phyloP scores from a whole-genome alignment of 1,140 invertebrate genomes.

The Asbolus verrucosus region DNA sequence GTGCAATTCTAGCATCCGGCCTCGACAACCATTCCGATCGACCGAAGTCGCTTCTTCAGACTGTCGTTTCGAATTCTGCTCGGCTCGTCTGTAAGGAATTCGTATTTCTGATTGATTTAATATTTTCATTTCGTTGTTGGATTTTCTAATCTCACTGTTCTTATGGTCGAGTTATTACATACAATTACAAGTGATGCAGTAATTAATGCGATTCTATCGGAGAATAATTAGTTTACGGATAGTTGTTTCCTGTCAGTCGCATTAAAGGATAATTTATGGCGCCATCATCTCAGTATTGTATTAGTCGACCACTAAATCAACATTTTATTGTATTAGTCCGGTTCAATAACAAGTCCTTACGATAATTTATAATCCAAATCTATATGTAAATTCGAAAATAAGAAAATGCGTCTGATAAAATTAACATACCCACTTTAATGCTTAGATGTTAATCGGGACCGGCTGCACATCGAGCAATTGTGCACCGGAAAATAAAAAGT shows the following conservation, averaged over 20 bases:
- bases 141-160: too few species aligned
- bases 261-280: constrained; percentile 34
- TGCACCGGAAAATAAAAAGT: too few species aligned
- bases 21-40: background rate
- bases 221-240: constrained; percentile 37
- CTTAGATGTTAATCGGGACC: constrained; percentile 3
- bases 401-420: constrained; percentile 25
- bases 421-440: constrained; percentile 26
- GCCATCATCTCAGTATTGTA: constrained; percentile 11
- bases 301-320: background rate
- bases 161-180: constrained; percentile 21
- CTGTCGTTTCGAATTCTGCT: too few species aligned
- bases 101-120: too few species aligned
- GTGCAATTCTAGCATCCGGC: too few species aligned
- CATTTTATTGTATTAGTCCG: constrained; percentile 33
- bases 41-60: too few species aligned
- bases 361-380: constrained; percentile 34
- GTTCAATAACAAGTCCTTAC: constrained; percentile 22
- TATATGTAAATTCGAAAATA: constrained; percentile 33
- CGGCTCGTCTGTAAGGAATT: too few species aligned
- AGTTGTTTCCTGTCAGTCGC: constrained; percentile 32
- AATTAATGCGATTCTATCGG: constrained; percentile 38
- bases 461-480: too few species aligned
- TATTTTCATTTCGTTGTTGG: background rate
- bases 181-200: constrained; percentile 10